Percentiles rank a stretch among this genome's conserved stretches.
phyloP scores from a whole-genome alignment of 2,797 vertebrate genomes.

The Rhadinocentrus ornatus region DNA sequence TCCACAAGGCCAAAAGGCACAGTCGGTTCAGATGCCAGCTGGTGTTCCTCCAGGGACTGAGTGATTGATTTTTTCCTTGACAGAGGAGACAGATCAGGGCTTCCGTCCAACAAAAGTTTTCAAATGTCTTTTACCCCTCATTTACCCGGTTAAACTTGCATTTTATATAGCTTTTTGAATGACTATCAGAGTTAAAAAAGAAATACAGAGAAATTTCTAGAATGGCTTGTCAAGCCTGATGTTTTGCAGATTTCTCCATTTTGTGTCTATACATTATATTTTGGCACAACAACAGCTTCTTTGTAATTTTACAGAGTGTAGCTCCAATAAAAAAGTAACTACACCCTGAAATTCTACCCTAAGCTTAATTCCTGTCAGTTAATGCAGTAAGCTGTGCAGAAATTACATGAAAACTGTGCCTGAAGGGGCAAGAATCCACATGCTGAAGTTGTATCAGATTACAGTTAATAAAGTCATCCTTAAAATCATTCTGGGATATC shows the following conservation, averaged over 20 bases:
- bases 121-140: constrained; percentile 36
- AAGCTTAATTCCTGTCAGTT: background rate
- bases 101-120: constrained; percentile 43
- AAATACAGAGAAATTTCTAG: constrained; percentile 27
- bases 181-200: constrained; percentile 29
- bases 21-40: constrained; percentile 69
- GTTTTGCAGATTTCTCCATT: background rate
- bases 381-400: background rate
- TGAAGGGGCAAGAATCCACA: background rate
- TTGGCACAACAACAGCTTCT: constrained; percentile 5
- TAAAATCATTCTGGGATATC: background rate
- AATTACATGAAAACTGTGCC: background rate
- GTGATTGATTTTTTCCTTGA: constrained; percentile 78
- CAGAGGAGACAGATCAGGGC: constrained; percentile 57
- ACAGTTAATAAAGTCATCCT: background rate
- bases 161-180: constrained; percentile 37
- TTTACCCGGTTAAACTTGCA: constrained; percentile 26
- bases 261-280: background rate
- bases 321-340: background rate
- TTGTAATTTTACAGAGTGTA: background rate
- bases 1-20: constrained; percentile 63
- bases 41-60: constrained; percentile 66
- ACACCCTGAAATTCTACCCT: background rate
- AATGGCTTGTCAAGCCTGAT: constrained; percentile 13
- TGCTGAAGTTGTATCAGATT: constrained; percentile 15